Evolutionary conservation across 2,113 vertebrate genomes (phyloP).

Genomic region (Pluvialis apricaria): DNA sequence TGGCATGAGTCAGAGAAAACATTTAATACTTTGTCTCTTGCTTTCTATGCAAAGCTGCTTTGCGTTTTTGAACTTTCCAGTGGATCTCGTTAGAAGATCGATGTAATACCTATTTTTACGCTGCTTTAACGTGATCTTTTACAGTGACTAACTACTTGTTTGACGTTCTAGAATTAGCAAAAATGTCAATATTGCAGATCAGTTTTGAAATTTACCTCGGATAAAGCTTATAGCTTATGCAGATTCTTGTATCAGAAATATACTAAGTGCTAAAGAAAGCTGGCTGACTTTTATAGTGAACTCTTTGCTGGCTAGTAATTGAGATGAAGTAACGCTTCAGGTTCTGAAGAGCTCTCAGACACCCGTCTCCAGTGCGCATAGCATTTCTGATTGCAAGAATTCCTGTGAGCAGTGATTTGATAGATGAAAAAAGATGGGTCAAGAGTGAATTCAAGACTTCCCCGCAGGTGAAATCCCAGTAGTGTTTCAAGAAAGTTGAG

Average conservation of each 20-base stretch:
- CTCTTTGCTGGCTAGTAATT: background rate
- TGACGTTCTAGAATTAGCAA: background rate
- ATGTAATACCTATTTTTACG: background rate
- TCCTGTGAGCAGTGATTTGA: background rate
- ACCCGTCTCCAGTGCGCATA: background rate
- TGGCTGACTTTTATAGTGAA: background rate
- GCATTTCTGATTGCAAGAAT: background rate
- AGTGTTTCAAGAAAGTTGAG: background rate
- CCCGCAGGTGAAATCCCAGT: background rate
- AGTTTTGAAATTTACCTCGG: background rate
- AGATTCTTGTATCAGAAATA: background rate
- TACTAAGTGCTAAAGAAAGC: background rate
- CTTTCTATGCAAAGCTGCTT: conserved; percentile 33
- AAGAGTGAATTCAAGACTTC: background rate
- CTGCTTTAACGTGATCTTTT: background rate
- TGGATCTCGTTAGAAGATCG: background rate
- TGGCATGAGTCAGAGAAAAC: conserved; percentile 55
- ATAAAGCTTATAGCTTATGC: background rate
- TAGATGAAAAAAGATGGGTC: background rate
- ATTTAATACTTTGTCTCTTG: conserved; percentile 62
- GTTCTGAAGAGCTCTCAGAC: background rate
- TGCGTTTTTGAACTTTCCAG: background rate
- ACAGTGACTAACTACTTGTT: background rate
- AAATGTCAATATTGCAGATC: background rate
- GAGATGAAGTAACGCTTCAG: background rate